phyloP scores from a whole-genome alignment of 2,888 invertebrate genomes.

The Sarcophaga caerulescens region DNA sequence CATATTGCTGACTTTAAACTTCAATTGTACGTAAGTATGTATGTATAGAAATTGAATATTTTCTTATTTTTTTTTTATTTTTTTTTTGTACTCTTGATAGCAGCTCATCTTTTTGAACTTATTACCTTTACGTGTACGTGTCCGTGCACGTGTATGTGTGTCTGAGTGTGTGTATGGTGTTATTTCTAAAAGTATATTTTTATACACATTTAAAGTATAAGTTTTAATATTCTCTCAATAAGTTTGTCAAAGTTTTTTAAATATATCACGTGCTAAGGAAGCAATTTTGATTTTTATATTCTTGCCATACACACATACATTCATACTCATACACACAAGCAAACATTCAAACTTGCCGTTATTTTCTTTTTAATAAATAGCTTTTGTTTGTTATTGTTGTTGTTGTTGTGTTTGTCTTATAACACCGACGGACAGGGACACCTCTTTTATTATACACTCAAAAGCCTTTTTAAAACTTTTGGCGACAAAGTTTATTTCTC shows the following conservation, averaged over 20 bases:
- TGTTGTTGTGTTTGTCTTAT: not conserved
- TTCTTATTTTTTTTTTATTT: not conserved
- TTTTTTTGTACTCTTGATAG: no score
- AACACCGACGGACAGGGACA: slow-evolving; percentile 34
- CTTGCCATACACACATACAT: not conserved
- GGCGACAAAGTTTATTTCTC: slow-evolving; percentile 58
- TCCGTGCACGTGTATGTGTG: not conserved
- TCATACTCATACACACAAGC: not conserved
- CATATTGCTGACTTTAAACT: no score
- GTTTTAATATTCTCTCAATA: slow-evolving; percentile 33
- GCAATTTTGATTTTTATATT: slow-evolving; percentile 69
- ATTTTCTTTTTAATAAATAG: not conserved
- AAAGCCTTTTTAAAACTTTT: slow-evolving; percentile 59
- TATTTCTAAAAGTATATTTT: not conserved
- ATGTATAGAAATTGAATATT: no score
- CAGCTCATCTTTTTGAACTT: not conserved
- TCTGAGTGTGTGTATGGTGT: not conserved
- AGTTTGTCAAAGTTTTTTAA: slow-evolving; percentile 61
- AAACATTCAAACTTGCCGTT: not conserved
- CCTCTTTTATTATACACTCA: slow-evolving; percentile 39
- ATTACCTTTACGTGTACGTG: not conserved
- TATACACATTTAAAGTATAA: not conserved
- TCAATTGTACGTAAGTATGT: no score
- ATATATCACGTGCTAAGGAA: slow-evolving; percentile 70
- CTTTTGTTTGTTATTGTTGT: slow-evolving; percentile 3